Evolutionary conservation across 2,797 vertebrate species (phyloP).

Genomic region (Semotilus atromaculatus): DNA sequence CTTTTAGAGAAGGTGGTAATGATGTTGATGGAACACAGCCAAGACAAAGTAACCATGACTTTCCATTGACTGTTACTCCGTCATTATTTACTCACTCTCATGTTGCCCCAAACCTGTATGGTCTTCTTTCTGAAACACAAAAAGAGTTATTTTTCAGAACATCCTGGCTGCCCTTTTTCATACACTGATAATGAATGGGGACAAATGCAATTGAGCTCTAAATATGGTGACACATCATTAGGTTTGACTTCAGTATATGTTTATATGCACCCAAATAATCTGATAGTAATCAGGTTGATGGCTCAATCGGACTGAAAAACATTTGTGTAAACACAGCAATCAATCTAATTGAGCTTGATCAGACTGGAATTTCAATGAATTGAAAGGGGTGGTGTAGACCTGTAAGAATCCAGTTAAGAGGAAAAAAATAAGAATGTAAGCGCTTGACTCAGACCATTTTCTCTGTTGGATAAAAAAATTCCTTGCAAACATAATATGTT

Average conservation of each 20-base stretch:
- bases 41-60: conserved; percentile 6
- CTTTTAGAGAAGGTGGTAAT: conserved; percentile 30
- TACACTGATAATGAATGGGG: neutral
- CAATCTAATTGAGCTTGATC: neutral
- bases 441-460: neutral
- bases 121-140: conserved; percentile 1
- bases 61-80: neutral
- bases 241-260: neutral
- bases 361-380: neutral
- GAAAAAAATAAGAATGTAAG: neutral
- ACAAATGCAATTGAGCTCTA: neutral
- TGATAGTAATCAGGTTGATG: neutral
- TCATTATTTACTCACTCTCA: conserved; percentile 11
- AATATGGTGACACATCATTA: neutral
- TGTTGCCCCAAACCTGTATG: neutral
- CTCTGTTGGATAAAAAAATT: neutral
- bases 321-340: neutral
- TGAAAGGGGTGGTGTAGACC: neutral
- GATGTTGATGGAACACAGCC: conserved; percentile 3
- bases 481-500: neutral
- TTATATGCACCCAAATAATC: neutral
- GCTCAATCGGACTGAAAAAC: neutral
- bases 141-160: neutral
- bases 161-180: neutral
- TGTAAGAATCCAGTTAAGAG: neutral